Percentiles rank a stretch among this genome's conserved stretches.
phyloP scores from a whole-genome alignment of 2,113 vertebrate genomes.

The Urocolius indicus region DNA sequence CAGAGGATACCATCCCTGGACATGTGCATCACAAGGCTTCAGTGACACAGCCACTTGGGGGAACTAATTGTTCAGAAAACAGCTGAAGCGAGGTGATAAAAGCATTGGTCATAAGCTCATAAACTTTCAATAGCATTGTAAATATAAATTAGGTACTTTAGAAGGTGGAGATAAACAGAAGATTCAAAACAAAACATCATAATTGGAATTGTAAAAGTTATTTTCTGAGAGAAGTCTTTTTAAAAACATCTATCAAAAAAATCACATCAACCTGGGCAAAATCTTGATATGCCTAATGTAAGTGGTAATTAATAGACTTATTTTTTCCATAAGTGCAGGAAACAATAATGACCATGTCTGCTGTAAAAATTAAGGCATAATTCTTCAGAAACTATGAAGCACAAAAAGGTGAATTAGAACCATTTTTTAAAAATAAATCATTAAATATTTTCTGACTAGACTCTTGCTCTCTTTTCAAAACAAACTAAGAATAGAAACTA shows the following conservation, averaged over 20 bases:
- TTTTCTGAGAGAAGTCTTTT: neutral
- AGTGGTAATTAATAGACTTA: conserved; percentile 23
- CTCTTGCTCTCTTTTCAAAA: neutral
- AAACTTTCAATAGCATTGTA: neutral
- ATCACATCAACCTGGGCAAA: neutral
- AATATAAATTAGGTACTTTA: neutral
- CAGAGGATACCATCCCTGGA: neutral
- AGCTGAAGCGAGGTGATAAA: neutral
- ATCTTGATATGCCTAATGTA: neutral
- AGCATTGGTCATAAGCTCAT: neutral
- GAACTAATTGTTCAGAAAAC: conserved; percentile 47
- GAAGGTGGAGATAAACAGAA: neutral
- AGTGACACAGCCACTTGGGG: conserved; percentile 3
- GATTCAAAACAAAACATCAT: neutral
- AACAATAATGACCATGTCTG: neutral
- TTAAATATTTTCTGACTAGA: neutral
- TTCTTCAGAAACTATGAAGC: neutral
- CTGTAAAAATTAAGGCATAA: neutral
- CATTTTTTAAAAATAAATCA: conserved; percentile 9
- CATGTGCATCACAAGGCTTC: neutral
- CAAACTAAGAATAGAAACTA: neutral
- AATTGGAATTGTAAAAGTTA: neutral
- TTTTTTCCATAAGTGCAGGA: neutral
- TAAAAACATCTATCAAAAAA: neutral
- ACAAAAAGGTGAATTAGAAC: conserved; percentile 10